Percentiles rank a stretch among this genome's conserved stretches.
Evolutionary conservation across 2,888 invertebrate species (phyloP).

Genomic region (Coelinius sp.): DNA sequence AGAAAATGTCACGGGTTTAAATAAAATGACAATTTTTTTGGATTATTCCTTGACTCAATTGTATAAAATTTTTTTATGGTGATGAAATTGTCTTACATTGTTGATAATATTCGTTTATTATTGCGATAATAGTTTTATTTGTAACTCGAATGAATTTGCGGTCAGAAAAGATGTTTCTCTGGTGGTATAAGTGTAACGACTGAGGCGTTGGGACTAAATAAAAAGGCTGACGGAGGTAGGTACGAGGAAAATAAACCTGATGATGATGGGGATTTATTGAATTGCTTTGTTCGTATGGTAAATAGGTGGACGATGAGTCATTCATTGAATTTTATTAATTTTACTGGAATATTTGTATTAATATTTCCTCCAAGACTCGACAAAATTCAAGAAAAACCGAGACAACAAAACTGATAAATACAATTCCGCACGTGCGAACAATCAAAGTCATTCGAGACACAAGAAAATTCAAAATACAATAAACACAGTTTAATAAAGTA

Average conservation of each 20-base stretch:
- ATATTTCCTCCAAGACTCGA: not conserved
- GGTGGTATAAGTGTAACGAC: not conserved
- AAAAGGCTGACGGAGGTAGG: too few species aligned
- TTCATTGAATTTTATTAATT: not conserved
- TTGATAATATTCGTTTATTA: not conserved
- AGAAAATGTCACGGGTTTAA: not conserved
- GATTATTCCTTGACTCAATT: constrained; percentile 13
- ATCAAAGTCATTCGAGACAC: not conserved
- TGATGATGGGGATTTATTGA: too few species aligned
- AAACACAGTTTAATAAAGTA: not conserved
- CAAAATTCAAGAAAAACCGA: not conserved
- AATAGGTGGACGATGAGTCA: too few species aligned
- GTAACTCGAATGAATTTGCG: not conserved
- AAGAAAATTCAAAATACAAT: not conserved
- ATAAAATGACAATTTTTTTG: not conserved
- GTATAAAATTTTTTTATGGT: not conserved
- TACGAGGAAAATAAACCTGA: too few species aligned
- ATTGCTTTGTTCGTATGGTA: too few species aligned
- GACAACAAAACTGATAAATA: constrained; percentile 8
- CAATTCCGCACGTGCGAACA: constrained; percentile 10
- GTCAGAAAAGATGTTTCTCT: not conserved
- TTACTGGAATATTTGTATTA: not conserved
- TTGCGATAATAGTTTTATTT: not conserved
- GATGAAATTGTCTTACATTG: not conserved
- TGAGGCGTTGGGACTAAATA: too few species aligned